Evolutionary conservation across 2,888 invertebrate species (phyloP), one percentile per base, ranked within the genome.

Genomic region (Andrena trimmerana): DNA sequence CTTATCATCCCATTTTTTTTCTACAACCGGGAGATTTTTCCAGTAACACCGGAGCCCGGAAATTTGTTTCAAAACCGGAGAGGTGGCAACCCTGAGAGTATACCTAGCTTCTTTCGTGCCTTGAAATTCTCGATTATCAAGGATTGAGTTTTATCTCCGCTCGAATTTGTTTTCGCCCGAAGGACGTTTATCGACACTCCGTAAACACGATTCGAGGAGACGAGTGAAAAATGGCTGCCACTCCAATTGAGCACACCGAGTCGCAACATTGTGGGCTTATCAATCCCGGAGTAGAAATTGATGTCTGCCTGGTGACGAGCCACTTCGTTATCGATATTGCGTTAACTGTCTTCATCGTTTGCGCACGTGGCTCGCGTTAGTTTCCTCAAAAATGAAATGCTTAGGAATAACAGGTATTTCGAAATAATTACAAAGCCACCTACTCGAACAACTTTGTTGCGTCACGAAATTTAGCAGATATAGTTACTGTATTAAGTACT

Each of bases 211-310:
- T 68, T 42, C 24, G 8, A 24, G 8, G 10, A 1, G 7, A 0
- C 20, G 20, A 16, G 16, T 5, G 29, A 42, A 54, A n/a, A 66
- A 66, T 20, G 29, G 20, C 10, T 16, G 57, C 13, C 13, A 10
- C 48, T 13, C n/a, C n/a, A 50, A 16, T 48, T 1, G n/a, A 10
- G 16, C 20, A 8, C 24, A 60, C 13, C n/a, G 27, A 27, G 20
- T 31, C 42, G 24, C 63, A 75, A 54, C 7, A 77, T 81, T 78
- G 60, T 78, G 78, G 67, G 72, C 72, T 89, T 85, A 87, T 86
- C 81, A 78, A 60, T 31, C 27, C 16, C 63, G 48, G 42, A 73
- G 60, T 65, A 52, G 33, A 68, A 72, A 85, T 66, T 83, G 63
- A 78, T 75, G 69, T 33, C 42, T 52, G 67, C 42, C 20, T 36